Evolutionary conservation across 2,888 invertebrate genomes (phyloP).

Genomic region (Tuberolachnus salignus): DNA sequence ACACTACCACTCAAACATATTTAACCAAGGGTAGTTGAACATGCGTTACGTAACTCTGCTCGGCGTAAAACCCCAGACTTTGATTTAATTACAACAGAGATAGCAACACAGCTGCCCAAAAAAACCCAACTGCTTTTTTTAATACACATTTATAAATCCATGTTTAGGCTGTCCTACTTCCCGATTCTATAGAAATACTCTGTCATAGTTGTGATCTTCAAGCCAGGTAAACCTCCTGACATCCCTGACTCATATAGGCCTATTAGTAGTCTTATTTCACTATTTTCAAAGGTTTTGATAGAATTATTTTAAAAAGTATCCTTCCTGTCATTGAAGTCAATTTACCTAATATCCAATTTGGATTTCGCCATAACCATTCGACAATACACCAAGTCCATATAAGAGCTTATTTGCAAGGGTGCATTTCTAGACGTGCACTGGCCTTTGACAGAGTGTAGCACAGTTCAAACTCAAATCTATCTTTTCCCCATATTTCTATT

Average conservation of each 20-base stretch:
- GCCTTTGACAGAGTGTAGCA: neutral
- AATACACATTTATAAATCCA: constrained; percentile 24
- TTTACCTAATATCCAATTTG: constrained; percentile 25
- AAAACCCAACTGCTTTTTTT: constrained; percentile 25
- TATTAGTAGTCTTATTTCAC: constrained; percentile 6
- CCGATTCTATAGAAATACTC: constrained; percentile 14
- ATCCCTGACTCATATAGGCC: neutral
- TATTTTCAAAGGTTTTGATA: neutral
- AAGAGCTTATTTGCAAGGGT: neutral
- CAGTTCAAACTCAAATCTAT: constrained; percentile 4
- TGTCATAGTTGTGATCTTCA: constrained; percentile 24
- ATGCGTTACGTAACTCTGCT: neutral
- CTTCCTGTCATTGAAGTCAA: neutral
- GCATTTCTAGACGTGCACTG: neutral
- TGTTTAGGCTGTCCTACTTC: constrained; percentile 17
- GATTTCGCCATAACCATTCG: constrained; percentile 30
- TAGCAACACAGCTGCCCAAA: constrained; percentile 12
- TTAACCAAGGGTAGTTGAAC: constrained; percentile 9
- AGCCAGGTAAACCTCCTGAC: constrained; percentile 15
- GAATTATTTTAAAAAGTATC: constrained; percentile 12
- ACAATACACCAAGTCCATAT: constrained; percentile 16
- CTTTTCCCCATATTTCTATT: neutral
- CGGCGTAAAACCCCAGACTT: constrained; percentile 15
- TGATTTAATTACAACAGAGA: constrained; percentile 33
- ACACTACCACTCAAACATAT: constrained; percentile 21